Base-by-base conservation (phyloP, 1,140 invertebrate genomes). In the Drosophila nigromelanica region DNA sequence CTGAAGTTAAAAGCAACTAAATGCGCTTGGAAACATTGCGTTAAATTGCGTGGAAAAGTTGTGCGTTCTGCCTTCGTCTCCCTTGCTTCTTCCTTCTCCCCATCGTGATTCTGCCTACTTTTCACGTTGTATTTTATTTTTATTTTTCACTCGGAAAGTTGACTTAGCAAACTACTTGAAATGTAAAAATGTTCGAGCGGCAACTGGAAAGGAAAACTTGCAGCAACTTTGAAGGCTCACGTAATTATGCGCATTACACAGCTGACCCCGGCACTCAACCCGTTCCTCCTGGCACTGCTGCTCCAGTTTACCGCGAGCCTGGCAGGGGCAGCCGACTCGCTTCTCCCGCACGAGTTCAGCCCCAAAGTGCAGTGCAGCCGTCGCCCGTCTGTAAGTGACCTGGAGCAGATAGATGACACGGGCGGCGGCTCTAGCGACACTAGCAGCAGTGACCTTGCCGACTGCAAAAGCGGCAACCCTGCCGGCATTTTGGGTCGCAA, bases 31-130 rank as follows among this genome's bases (percentile, higher is more conserved):
- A 60, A 76, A 87, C 67, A 76, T 76, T 78, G 70, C 76, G 81
- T 82, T 87, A 86, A 86, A 86, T 86, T 86, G 81, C 71, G 67
- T 72, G 82, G 74, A 86, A 86, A 86, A 86, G 82, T 86, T 86
- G 81, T 86, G 78, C 82, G 48, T 35, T 42, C 60, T 48, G 35
- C 14, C 50, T 33, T 30, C 24, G 24, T 18, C 8, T 30, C 42
- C 37, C 24, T 48, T 14, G 14, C 39, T 10, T 14, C 15, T 24
- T 12, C 35, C 42, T 39, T 3, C 15, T 27, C 5, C 2, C 39
- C 39, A 40, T 42, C 24, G 4, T 10, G 43, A 43, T 15, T 33
- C 48, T 50, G 54, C 55, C 55, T 60, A 69, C 55, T 78, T 66
- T 66, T 56, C 74, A 58, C 70, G 27, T 24, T 58, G 56, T 72